A percentile compares a stretch with the other conserved stretches of the same genome.
Evolutionary conservation across 2,888 invertebrate species (phyloP).

Genomic region (Amphipyra berbera): DNA sequence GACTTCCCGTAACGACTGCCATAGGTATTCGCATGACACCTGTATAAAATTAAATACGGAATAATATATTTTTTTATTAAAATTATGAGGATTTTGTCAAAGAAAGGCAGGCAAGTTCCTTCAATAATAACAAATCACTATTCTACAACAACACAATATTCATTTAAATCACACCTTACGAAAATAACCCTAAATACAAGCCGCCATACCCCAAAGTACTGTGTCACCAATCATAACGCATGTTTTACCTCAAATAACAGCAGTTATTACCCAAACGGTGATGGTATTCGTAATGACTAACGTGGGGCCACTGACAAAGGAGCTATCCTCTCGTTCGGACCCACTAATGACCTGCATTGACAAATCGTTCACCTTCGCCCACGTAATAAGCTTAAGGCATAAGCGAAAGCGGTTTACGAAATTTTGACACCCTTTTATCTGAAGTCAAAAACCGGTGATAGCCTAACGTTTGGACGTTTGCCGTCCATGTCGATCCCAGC

Average conservation of each 20-base stretch:
- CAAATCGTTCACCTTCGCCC: constrained; percentile 82
- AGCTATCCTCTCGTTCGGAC: constrained; percentile 62
- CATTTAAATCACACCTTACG: no score
- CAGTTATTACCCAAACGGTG: constrained; percentile 59
- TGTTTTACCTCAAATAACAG: constrained; percentile 43
- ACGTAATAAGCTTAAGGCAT: constrained; percentile 50
- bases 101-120: no score
- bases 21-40: no score
- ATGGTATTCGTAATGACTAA: constrained; percentile 59
- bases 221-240: constrained; percentile 2
- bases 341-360: constrained; percentile 78
- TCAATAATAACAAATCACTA: no score
- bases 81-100: no score
- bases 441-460: background rate
- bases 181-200: no score
- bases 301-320: constrained; percentile 61
- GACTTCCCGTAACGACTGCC: no score
- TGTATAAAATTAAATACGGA: no score
- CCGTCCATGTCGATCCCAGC: no score
- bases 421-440: background rate
- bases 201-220: no score
- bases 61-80: no score
- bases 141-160: no score
- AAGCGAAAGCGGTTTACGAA: constrained; percentile 42
- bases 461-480: background rate